A percentile compares a stretch with the other conserved stretches of the same genome.
Conservation (phyloP, 2,113 vertebrate species). For the Odontophorus gujanensis region DNA sequence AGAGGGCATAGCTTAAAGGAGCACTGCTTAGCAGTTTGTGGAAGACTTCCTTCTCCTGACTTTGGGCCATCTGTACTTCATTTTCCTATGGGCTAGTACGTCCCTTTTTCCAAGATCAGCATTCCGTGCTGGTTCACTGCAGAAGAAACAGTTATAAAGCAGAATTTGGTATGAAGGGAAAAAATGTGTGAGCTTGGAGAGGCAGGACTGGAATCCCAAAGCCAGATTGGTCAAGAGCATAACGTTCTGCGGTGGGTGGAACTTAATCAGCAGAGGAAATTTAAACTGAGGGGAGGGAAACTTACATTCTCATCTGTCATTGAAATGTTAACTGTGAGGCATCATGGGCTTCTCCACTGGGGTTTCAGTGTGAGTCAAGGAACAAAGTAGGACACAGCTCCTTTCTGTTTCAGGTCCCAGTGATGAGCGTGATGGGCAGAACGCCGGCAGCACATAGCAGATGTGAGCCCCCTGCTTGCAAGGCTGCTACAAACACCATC, state of each 20-base stretch:
- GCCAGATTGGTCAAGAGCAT: not conserved
- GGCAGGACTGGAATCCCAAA: not conserved
- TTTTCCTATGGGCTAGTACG: not conserved
- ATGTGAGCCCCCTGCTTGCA: conserved; percentile 74
- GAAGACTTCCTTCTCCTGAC: not conserved
- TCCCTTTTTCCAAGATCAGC: not conserved
- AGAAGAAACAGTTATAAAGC: not conserved
- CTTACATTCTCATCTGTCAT: not conserved
- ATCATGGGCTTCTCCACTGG: not conserved
- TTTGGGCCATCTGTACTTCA: not conserved
- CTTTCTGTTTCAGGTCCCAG: conserved; percentile 81
- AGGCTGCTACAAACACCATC: conserved; percentile 82
- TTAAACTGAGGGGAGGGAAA: not conserved
- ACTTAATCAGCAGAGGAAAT: not conserved
- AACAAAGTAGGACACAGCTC: not conserved
- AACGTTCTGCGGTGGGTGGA: not conserved
- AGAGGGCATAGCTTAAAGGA: not conserved
- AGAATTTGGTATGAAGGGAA: not conserved
- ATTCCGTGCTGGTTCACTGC: not conserved
- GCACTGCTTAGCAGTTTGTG: not conserved
- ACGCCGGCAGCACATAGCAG: conserved; percentile 93
- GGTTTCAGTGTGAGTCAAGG: not conserved
- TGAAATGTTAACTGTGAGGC: not conserved
- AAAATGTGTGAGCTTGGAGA: not conserved
- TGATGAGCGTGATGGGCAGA: conserved; percentile 87